Conservation (phyloP, 2,888 invertebrate species). For the Mimachlamys varia region DNA sequence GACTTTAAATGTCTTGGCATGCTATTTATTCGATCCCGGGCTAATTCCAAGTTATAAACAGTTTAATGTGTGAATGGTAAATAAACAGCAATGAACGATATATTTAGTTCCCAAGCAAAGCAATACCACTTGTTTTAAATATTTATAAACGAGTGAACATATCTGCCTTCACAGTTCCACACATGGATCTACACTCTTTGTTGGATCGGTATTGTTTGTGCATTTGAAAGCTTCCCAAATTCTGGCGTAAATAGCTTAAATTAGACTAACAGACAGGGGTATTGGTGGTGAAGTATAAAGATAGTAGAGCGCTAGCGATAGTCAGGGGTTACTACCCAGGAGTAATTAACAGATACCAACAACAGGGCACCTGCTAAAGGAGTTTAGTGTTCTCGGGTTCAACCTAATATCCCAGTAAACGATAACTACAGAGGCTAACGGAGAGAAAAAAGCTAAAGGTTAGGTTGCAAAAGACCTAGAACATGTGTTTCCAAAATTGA, state of each 20-base stretch:
- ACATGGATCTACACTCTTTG: too few relatives aligned
- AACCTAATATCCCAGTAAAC: constrained; percentile 18
- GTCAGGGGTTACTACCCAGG: constrained; percentile 1
- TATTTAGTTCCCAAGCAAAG: too few relatives aligned
- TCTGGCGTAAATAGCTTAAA: background rate
- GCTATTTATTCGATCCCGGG: too few relatives aligned
- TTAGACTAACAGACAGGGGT: background rate
- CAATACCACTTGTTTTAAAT: too few relatives aligned
- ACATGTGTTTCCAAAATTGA: constrained; percentile 31
- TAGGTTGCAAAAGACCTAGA: constrained; percentile 26
- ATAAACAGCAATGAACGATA: too few relatives aligned
- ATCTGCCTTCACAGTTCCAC: too few relatives aligned
- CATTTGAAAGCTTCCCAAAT: background rate
- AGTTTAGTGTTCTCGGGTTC: constrained; percentile 36
- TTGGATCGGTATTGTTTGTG: background rate
- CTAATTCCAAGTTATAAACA: too few relatives aligned
- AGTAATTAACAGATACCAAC: constrained; percentile 31
- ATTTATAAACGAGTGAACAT: too few relatives aligned
- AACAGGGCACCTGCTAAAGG: constrained; percentile 18
- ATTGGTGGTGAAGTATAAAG: constrained; percentile 18
- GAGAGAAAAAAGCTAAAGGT: background rate
- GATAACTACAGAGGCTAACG: constrained; percentile 21
- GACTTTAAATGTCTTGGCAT: too few relatives aligned
- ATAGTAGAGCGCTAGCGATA: background rate
- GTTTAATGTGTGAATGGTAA: too few relatives aligned